A percentile compares a stretch with the other conserved stretches of the same genome.
Conservation (phyloP, 2,797 vertebrate genomes). For the Poeciliopsis infans region DNA sequence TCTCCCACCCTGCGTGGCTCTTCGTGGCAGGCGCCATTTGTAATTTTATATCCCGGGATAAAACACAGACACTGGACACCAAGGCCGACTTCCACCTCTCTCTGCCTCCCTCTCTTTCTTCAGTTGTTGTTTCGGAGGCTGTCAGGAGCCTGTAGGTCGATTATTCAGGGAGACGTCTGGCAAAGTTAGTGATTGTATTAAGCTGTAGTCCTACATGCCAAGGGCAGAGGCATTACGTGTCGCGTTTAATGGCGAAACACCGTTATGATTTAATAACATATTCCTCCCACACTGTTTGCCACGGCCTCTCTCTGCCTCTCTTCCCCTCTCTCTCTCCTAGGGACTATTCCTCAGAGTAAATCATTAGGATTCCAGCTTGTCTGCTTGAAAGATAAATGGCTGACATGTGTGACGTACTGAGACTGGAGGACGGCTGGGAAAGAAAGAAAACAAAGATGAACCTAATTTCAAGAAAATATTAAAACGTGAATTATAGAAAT, state of each 20-base stretch:
- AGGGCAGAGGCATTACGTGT: constrained; percentile 80
- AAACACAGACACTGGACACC: constrained; percentile 73
- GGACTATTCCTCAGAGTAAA: constrained; percentile 93
- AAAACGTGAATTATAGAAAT: neutral
- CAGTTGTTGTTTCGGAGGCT: constrained; percentile 75
- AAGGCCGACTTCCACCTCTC: constrained; percentile 37
- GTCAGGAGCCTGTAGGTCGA: constrained; percentile 66
- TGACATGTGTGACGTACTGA: constrained; percentile 91
- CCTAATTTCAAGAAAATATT: neutral
- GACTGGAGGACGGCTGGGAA: constrained; percentile 67
- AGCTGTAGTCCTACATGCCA: constrained; percentile 76
- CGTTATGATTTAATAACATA: constrained; percentile 89
- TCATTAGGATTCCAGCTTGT: constrained; percentile 91
- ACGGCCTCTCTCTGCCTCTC: constrained; percentile 36
- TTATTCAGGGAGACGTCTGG: constrained; percentile 78
- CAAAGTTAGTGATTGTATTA: constrained; percentile 84
- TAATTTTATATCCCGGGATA: constrained; percentile 77
- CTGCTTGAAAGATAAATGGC: constrained; percentile 91
- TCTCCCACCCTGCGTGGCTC: constrained; percentile 50
- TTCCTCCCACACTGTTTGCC: constrained; percentile 81
- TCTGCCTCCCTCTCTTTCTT: constrained; percentile 27
- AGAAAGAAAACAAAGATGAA: constrained; percentile 1
- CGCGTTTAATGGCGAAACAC: constrained; percentile 82
- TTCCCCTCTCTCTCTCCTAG: constrained; percentile 39
- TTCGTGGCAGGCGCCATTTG: constrained; percentile 76